A percentile compares a stretch with the other conserved stretches of the same genome.
Conservation (phyloP, 2,113 vertebrate species). For the Limnothrissa miodon region DNA sequence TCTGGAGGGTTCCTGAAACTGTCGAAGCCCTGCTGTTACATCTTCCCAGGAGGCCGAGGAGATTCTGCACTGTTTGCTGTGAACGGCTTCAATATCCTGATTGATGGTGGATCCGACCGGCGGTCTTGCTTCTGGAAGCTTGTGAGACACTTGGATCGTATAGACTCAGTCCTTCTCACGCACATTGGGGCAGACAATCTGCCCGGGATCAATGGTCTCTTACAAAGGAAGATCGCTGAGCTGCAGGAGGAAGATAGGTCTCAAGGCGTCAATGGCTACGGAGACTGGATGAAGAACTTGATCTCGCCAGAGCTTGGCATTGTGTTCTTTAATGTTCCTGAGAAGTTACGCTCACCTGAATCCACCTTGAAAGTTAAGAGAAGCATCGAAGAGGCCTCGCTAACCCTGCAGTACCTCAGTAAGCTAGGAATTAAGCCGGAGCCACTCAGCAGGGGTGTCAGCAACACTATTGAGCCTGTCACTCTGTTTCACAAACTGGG, state of each 20-base stretch:
- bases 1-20: slow-evolving; percentile 97
- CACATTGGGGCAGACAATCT: slow-evolving; percentile 98
- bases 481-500: slow-evolving; percentile 97
- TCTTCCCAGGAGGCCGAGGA: slow-evolving; percentile 94
- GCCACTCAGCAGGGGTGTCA: slow-evolving; percentile 88
- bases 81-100: slow-evolving; percentile 96
- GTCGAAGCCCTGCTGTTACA: slow-evolving; percentile 98
- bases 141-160: slow-evolving; percentile 92
- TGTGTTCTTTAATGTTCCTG: slow-evolving; percentile 95
- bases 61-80: slow-evolving; percentile 97
- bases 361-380: slow-evolving; percentile 89
- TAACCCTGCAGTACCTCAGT: slow-evolving; percentile 90
- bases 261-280: slow-evolving; percentile 86
- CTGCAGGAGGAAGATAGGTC: slow-evolving; percentile 91
- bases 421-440: slow-evolving; percentile 91
- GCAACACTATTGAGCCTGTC: slow-evolving; percentile 91
- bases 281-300: slow-evolving; percentile 95
- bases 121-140: slow-evolving; percentile 99
- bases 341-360: slow-evolving; percentile 89
- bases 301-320: slow-evolving; percentile 97
- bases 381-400: slow-evolving; percentile 94
- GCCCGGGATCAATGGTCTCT: slow-evolving; percentile 91
- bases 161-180: slow-evolving; percentile 93
- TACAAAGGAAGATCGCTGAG: slow-evolving; percentile 96
- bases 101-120: slow-evolving; percentile 93